A percentile compares a stretch with the other conserved stretches of the same genome.
Evolutionary conservation across 2,888 invertebrate genomes (phyloP).

Genomic region (Deilephila porcellus): DNA sequence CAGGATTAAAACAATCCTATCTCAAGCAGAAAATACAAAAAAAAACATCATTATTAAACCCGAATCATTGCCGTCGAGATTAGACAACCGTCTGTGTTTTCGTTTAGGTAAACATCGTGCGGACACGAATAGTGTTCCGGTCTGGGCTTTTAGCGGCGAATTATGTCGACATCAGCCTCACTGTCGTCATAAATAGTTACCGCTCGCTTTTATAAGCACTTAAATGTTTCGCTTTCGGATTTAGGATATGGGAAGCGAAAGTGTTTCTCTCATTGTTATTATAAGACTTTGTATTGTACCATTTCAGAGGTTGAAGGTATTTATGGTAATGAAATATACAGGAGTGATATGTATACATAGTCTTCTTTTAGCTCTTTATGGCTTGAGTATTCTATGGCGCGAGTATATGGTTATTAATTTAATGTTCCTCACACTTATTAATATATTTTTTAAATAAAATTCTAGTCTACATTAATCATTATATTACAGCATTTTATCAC

Average conservation of each 20-base stretch:
- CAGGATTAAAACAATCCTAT: not conserved
- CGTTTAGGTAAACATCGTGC: not conserved
- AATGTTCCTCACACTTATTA: too few relatives aligned
- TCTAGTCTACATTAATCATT: too few relatives aligned
- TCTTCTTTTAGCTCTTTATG: too few relatives aligned
- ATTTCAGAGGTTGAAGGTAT: too few relatives aligned
- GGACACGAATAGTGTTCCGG: slow-evolving; percentile 1
- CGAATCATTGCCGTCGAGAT: not conserved
- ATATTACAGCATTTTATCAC: too few relatives aligned
- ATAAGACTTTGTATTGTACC: too few relatives aligned
- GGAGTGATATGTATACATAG: too few relatives aligned
- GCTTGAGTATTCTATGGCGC: too few relatives aligned
- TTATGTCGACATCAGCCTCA: slow-evolving; percentile 38
- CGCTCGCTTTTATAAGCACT: slow-evolving; percentile 35
- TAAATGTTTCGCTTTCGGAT: slow-evolving; percentile 13
- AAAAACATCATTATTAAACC: slow-evolving; percentile 8
- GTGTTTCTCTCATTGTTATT: too few relatives aligned
- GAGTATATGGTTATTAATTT: too few relatives aligned
- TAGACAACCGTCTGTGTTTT: not conserved
- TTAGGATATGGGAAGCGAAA: not conserved
- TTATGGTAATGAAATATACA: too few relatives aligned
- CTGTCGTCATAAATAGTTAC: slow-evolving; percentile 37
- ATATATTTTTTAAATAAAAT: too few relatives aligned
- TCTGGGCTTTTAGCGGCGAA: slow-evolving; percentile 32
- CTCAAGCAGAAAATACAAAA: not conserved